Evolutionary conservation across 2,113 vertebrate genomes (phyloP).

Genomic region (Aldabrachelys gigantea): DNA sequence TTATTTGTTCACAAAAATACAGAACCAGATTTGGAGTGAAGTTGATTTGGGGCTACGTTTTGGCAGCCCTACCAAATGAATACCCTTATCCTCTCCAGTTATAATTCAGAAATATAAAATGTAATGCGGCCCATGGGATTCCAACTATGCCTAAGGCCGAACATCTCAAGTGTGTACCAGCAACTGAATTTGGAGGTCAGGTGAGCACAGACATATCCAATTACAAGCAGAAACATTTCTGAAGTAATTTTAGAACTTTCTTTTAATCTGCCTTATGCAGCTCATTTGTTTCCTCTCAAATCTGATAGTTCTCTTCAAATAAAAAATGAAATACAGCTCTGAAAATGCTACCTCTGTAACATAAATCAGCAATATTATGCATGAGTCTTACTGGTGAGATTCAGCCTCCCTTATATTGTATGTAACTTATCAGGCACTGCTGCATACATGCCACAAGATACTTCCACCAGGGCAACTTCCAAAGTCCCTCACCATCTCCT

Average conservation of each 20-base stretch:
- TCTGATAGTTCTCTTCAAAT: not conserved
- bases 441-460: not conserved
- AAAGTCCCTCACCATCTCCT: not conserved
- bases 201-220: not conserved
- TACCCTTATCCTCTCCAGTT: too few relatives aligned
- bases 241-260: not conserved
- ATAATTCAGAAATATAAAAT: not conserved
- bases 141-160: not conserved
- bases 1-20: not conserved
- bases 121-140: not conserved
- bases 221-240: not conserved
- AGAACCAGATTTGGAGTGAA: not conserved
- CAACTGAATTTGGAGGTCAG: not conserved
- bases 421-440: not conserved
- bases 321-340: not conserved
- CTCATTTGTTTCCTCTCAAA: not conserved
- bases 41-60: not conserved
- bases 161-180: not conserved
- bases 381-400: not conserved
- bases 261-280: accelerated
- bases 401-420: not conserved
- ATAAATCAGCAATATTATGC: not conserved
- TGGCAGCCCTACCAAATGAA: not conserved
- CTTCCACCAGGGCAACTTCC: not conserved
- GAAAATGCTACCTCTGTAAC: not conserved